Evolutionary conservation across 2,797 vertebrate species (phyloP).

Genomic region (Micromesistius poutassou): DNA sequence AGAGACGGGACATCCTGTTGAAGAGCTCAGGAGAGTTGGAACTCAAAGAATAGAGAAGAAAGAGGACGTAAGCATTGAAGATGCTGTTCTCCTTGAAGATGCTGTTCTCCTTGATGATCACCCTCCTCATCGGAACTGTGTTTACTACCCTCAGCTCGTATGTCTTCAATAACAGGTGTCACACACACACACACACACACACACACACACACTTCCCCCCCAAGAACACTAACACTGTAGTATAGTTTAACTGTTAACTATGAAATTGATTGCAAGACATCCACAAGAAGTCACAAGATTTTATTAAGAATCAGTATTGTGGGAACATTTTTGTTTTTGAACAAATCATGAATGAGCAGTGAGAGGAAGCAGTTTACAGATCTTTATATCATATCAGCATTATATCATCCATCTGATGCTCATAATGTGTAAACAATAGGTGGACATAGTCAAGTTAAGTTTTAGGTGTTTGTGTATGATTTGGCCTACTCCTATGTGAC

Average conservation of each 20-base stretch:
- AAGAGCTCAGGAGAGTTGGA: not conserved
- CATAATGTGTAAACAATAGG: no score
- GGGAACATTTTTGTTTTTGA: no score
- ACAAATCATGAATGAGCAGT: no score
- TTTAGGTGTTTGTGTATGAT: no score
- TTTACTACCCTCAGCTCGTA: slow-evolving; percentile 56
- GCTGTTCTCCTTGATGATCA: slow-evolving; percentile 46
- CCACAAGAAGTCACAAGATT: not conserved
- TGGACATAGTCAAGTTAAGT: no score
- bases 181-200: not conserved
- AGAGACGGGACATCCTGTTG: not conserved
- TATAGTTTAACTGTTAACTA: not conserved
- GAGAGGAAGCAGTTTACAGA: no score
- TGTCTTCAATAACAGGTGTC: slow-evolving; percentile 45
- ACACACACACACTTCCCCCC: not conserved
- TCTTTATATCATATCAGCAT: not conserved
- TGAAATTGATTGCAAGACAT: not conserved
- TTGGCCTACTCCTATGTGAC: no score
- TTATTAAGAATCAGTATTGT: no score
- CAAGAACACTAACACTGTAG: no score
- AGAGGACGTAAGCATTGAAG: slow-evolving; percentile 43
- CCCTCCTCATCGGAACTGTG: slow-evolving; percentile 50
- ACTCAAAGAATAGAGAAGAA: not conserved
- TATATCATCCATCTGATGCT: no score
- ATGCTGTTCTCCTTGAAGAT: slow-evolving; percentile 27